These are phyloP conservation scores for Taphrorychus bicolor DNA, from an alignment of 2,888 invertebrate species.

Conservation along the genomic window DNA sequence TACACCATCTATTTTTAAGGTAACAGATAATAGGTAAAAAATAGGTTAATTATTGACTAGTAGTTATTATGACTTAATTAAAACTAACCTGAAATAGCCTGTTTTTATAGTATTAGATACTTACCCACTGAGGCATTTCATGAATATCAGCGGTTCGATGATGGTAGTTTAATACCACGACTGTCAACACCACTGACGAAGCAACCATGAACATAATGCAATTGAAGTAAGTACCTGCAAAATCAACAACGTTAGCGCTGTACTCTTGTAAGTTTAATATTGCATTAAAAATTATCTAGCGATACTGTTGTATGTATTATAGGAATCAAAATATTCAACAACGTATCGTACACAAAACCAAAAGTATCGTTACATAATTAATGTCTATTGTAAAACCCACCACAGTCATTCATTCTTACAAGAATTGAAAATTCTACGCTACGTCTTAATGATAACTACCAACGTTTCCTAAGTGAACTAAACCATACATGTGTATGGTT, in stretches of 20 bases:
- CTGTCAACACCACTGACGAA: conserved; percentile 96
- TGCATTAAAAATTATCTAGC: not conserved
- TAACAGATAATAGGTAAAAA: too few species aligned
- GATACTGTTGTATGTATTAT: not conserved
- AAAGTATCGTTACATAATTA: not conserved
- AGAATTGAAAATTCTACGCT: not conserved
- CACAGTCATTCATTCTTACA: not conserved
- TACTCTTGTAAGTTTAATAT: not conserved
- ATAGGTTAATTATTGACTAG: too few species aligned
- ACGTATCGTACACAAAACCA: not conserved
- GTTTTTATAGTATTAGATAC: too few species aligned
- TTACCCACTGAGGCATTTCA: conserved; percentile 97
- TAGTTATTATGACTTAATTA: too few species aligned
- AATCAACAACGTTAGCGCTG: conserved; percentile 48
- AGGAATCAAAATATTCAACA: not conserved
- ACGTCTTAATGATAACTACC: not conserved
- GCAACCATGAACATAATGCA: conserved; percentile 99
- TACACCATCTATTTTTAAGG: too few species aligned
- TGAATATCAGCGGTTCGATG: conserved; percentile 96
- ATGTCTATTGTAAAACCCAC: not conserved
- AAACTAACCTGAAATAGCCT: too few species aligned
- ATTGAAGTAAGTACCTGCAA: conserved; percentile 91
- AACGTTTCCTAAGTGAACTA: not conserved
- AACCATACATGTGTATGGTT: too few species aligned
- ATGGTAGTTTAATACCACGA: conserved; percentile 97